Conservation (phyloP, 2,888 invertebrate genomes). For the Hemistola chrysoprasaria region DNA sequence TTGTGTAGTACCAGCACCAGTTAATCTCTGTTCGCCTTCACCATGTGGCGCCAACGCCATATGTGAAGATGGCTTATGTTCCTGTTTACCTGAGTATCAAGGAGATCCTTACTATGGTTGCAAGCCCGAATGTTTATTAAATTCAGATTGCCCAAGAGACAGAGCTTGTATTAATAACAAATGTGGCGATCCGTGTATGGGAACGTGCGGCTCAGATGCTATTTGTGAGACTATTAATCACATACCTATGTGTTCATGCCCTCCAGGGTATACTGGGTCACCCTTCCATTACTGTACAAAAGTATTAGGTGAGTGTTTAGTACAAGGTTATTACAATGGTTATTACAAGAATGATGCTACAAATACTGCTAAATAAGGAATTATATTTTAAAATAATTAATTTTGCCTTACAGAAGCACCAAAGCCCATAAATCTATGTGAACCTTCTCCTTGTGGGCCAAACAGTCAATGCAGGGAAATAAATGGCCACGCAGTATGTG, state of each 20-base stretch:
- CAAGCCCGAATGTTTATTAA: conserved; percentile 90
- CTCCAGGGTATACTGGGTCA: conserved; percentile 84
- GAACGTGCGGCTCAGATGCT: conserved; percentile 85
- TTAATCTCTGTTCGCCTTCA: conserved; percentile 85
- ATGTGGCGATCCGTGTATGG: conserved; percentile 88
- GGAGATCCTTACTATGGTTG: conserved; percentile 89
- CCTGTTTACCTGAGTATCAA: conserved; percentile 86
- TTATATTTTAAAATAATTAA: neutral
- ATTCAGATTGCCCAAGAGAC: conserved; percentile 86
- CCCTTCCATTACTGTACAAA: conserved; percentile 83
- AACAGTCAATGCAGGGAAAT: conserved; percentile 87
- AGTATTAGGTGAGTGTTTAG: conserved; percentile 47
- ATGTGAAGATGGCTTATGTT: conserved; percentile 85
- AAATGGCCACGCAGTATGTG: conserved; percentile 87
- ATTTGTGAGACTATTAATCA: conserved; percentile 85
- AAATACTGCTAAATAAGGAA: no score
- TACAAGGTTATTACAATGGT: neutral
- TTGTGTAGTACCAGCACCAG: conserved; percentile 56
- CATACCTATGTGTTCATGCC: conserved; percentile 86
- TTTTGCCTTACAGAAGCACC: conserved; percentile 46
- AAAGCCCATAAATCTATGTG: conserved; percentile 52
- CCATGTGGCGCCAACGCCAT: conserved; percentile 86
- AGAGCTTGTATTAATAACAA: conserved; percentile 88
- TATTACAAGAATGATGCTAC: no score
- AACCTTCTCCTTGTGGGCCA: conserved; percentile 84